Conservation (phyloP, 2,113 vertebrate species). For the Plotosus lineatus region DNA sequence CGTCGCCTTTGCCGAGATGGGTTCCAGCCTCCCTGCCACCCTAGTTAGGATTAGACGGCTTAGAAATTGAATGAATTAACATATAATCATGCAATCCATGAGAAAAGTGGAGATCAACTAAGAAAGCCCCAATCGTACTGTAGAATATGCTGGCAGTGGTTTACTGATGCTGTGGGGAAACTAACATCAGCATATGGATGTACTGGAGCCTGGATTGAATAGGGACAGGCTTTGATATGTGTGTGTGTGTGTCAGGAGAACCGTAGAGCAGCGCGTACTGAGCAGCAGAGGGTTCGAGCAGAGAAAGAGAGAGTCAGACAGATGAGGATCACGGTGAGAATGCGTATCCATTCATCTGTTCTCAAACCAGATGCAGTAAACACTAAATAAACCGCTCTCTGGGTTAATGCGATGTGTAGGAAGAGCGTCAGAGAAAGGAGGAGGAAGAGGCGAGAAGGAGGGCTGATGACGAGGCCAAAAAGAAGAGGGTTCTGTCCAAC, state of each 20-base stretch:
- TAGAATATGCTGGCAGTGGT: too few relatives aligned
- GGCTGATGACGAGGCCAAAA: constrained; percentile 92
- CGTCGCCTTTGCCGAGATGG: too few relatives aligned
- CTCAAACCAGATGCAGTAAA: neutral
- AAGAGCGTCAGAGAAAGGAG: constrained; percentile 91
- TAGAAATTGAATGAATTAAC: too few relatives aligned
- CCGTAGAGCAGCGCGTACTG: constrained; percentile 86
- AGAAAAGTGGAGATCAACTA: too few relatives aligned
- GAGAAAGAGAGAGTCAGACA: constrained; percentile 94
- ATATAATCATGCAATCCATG: too few relatives aligned
- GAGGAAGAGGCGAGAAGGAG: constrained; percentile 90
- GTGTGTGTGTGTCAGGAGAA: constrained; percentile 75
- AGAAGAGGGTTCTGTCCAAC: constrained; percentile 94
- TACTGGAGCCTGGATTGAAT: too few relatives aligned
- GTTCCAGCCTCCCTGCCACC: too few relatives aligned
- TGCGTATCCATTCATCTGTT: neutral
- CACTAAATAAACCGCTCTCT: neutral
- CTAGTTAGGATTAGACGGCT: too few relatives aligned
- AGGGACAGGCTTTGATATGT: too few relatives aligned
- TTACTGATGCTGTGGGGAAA: too few relatives aligned
- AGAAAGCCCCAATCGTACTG: too few relatives aligned
- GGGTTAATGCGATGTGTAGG: constrained; percentile 73
- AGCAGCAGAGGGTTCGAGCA: constrained; percentile 88
- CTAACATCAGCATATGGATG: too few relatives aligned
- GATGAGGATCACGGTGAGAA: constrained; percentile 83